Conservation (phyloP, 2,797 vertebrate species). For the Aulostomus chinensis region DNA sequence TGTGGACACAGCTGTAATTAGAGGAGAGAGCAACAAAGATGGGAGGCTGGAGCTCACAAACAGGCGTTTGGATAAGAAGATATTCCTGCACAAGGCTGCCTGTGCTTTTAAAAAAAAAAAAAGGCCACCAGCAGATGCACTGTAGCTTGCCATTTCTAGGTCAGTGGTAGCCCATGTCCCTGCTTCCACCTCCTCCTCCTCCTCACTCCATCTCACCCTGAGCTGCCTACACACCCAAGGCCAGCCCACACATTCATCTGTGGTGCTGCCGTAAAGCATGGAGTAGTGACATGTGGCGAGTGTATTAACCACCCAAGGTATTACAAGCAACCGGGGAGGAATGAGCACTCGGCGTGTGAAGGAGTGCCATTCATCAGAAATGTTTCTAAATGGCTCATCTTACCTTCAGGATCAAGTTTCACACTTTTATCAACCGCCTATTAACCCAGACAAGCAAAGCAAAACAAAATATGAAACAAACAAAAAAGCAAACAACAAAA, state of each 20-base stretch:
- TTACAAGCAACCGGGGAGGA: slow-evolving; percentile 31
- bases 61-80: slow-evolving; percentile 3
- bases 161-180: slow-evolving; percentile 43
- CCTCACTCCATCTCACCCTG: slow-evolving; percentile 27
- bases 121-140: slow-evolving; percentile 23
- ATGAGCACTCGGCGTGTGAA: slow-evolving; percentile 13
- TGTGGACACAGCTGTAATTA: slow-evolving; percentile 36
- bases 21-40: slow-evolving; percentile 8
- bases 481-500: too few relatives aligned
- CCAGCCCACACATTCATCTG: slow-evolving; percentile 67
- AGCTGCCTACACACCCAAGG: slow-evolving; percentile 33
- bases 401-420: too few relatives aligned
- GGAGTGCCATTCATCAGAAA: slow-evolving; percentile 1
- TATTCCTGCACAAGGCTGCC: slow-evolving; percentile 13
- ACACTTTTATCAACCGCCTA: too few relatives aligned
- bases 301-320: slow-evolving; percentile 44
- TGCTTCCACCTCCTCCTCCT: neutral
- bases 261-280: slow-evolving; percentile 16
- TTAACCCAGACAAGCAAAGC: too few relatives aligned
- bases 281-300: slow-evolving; percentile 48
- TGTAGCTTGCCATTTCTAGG: slow-evolving; percentile 73
- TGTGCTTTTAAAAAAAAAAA: slow-evolving; percentile 10
- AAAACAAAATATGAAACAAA: too few relatives aligned
- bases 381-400: too few relatives aligned
- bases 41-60: neutral